Evolutionary conservation across 2,888 invertebrate species (phyloP).

Genomic region (Amaurobius ferox): DNA sequence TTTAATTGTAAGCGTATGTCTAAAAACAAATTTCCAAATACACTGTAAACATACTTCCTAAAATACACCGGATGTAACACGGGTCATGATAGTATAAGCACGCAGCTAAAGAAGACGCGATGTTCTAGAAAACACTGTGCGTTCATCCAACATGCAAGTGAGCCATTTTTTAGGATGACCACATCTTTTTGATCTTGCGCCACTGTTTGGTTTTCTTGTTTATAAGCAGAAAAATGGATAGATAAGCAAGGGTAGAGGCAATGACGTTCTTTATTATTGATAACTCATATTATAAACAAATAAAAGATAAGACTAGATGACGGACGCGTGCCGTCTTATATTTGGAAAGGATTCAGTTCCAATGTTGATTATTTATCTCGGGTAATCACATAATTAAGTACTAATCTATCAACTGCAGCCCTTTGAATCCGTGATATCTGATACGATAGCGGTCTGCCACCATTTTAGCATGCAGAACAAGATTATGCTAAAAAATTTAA

Average conservation of each 20-base stretch:
- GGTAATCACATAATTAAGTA: neutral
- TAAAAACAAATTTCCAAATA: too few species aligned
- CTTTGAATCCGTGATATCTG: neutral
- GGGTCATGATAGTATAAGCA: too few species aligned
- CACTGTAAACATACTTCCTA: too few species aligned
- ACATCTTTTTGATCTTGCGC: too few species aligned
- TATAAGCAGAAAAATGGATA: neutral
- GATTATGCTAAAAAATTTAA: neutral
- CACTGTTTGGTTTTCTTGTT: neutral
- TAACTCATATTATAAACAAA: conserved; percentile 6
- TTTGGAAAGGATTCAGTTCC: neutral
- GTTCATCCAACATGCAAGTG: too few species aligned
- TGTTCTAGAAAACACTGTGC: too few species aligned
- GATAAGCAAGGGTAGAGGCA: neutral
- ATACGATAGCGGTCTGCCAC: neutral
- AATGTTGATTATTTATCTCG: neutral
- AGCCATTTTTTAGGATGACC: too few species aligned
- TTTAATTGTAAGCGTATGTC: too few species aligned
- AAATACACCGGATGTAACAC: too few species aligned
- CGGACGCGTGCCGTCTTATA: neutral
- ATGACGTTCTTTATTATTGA: neutral
- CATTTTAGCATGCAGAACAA: neutral
- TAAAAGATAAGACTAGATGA: neutral
- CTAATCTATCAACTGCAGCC: neutral
- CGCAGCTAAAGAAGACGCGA: too few species aligned